Evolutionary conservation across 2,888 invertebrate genomes (phyloP), one percentile per base, ranked within the genome.

Genomic region (Dasysyrphus albostriatus): DNA sequence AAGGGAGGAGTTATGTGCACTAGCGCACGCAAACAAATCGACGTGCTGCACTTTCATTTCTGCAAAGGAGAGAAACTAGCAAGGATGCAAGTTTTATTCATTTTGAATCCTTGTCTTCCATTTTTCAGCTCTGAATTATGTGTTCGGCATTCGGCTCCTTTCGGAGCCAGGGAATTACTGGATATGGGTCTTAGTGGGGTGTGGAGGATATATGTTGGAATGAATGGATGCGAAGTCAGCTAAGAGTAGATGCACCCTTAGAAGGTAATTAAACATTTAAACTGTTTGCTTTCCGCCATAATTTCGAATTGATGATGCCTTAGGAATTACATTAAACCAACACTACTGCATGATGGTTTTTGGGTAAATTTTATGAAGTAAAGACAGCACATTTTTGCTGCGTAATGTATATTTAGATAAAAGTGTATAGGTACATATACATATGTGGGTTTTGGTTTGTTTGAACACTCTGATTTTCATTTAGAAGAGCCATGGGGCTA

Each of bases 201-300:
- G 37, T 47, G 61, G 16, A 44, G 51, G n/a, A 14, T 61, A 29
- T 9, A 70, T 44, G 42, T 59, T 42, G 34, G 39, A 37, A 49
- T 76, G 44, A 14, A 54, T 56, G 72, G 44, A 70, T 78, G 69
- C 78, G 61, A 75, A 87, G 65, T 83, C 73, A 84, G 82, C 54
- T 61, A 67, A 51, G 78, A 78, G 85, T 82, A 69, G 85, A 82
- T 82, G 77, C 74, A 78, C 74, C 78, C 78, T 70, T 78, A 61
- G 85, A 87, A 83, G 87, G 82, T 87, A 87, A 87, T 87, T 83
- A 87, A 87, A 87, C 87, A 87, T 87, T 87, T 87, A 87, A 87
- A 87, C 87, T 87, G 87, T 87, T 82, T 87, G 87, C 82, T 83
- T 83, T 87, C 83, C 83, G 83, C 87, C 87, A 87, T 87, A 87